phyloP scores from a whole-genome alignment of 1,140 invertebrate genomes.

The Drosophila aff. region DNA sequence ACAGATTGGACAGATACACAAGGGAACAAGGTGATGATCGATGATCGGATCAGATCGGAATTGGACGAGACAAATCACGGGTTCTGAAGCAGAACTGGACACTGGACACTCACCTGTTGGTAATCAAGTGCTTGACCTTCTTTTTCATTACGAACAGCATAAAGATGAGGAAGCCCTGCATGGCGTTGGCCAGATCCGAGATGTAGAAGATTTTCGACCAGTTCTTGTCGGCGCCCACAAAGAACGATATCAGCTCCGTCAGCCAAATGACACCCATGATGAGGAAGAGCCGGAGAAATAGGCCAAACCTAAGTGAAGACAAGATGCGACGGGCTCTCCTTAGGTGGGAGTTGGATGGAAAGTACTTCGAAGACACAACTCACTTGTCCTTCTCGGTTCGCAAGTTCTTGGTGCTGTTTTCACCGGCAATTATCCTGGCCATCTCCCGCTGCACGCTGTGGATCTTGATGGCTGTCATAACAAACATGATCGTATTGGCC shows the following conservation, averaged over 20 bases:
- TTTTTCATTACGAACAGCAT: constrained; percentile 88
- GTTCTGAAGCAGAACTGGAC: not conserved
- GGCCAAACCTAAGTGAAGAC: constrained; percentile 86
- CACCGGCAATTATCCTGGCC: constrained; percentile 86
- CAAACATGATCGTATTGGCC: constrained; percentile 90
- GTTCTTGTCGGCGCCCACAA: constrained; percentile 78
- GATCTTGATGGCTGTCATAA: constrained; percentile 90
- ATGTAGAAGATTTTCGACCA: constrained; percentile 86
- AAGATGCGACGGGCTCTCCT: constrained; percentile 5
- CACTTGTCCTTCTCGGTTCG: constrained; percentile 88
- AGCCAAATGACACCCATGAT: constrained; percentile 92
- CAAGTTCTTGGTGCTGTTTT: constrained; percentile 87
- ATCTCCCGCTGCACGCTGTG: constrained; percentile 87
- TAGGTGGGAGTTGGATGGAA: constrained; percentile 17
- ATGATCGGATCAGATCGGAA: not conserved
- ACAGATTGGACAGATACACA: constrained; percentile 19
- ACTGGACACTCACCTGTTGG: constrained; percentile 84
- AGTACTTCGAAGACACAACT: constrained; percentile 9
- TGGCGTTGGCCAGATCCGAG: constrained; percentile 86
- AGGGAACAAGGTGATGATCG: not conserved
- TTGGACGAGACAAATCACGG: constrained; percentile 11
- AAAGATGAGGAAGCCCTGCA: constrained; percentile 88
- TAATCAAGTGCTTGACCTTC: constrained; percentile 86
- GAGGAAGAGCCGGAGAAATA: constrained; percentile 90
- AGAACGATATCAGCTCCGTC: constrained; percentile 89